Evolutionary conservation across 2,888 invertebrate genomes (phyloP).

Genomic region (Hemicrepidius hirtus): DNA sequence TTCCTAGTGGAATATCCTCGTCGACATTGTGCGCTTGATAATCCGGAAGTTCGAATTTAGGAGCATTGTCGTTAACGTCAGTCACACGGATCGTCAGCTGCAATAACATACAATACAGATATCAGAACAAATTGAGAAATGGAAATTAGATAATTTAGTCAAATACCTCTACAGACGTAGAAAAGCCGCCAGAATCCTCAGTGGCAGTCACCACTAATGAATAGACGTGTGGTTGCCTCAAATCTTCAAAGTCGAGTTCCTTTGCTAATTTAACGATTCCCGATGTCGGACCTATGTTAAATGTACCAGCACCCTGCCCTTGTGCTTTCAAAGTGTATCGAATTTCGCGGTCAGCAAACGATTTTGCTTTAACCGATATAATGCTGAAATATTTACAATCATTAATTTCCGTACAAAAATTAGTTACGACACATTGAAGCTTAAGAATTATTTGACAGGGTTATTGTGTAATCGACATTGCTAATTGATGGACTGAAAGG

Average conservation of each 20-base stretch:
- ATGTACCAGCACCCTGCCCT: constrained; percentile 95
- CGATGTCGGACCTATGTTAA: constrained; percentile 94
- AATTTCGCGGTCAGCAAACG: constrained; percentile 97
- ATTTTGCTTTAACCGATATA: constrained; percentile 97
- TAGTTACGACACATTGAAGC: too few species aligned
- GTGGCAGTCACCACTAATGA: constrained; percentile 95
- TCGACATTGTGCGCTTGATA: constrained; percentile 98
- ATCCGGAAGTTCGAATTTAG: constrained; percentile 96
- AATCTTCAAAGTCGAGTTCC: constrained; percentile 97
- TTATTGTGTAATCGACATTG: too few species aligned
- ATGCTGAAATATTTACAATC: constrained; percentile 79
- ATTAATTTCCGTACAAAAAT: not conserved
- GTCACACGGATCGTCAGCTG: constrained; percentile 94
- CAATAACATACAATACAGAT: constrained; percentile 62
- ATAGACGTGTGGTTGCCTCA: constrained; percentile 95
- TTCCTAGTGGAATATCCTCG: constrained; percentile 94
- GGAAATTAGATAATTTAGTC: constrained; percentile 44
- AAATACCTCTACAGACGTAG: constrained; percentile 92
- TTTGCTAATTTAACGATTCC: constrained; percentile 97
- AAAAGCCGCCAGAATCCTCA: constrained; percentile 98
- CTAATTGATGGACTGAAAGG: too few species aligned
- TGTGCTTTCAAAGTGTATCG: constrained; percentile 96
- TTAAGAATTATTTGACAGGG: too few species aligned
- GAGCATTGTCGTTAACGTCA: constrained; percentile 98
- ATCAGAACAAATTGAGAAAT: not conserved